These are phyloP conservation scores for Conomelus anceps DNA, from an alignment of 2,888 invertebrate species.

Conservation along the genomic window DNA sequence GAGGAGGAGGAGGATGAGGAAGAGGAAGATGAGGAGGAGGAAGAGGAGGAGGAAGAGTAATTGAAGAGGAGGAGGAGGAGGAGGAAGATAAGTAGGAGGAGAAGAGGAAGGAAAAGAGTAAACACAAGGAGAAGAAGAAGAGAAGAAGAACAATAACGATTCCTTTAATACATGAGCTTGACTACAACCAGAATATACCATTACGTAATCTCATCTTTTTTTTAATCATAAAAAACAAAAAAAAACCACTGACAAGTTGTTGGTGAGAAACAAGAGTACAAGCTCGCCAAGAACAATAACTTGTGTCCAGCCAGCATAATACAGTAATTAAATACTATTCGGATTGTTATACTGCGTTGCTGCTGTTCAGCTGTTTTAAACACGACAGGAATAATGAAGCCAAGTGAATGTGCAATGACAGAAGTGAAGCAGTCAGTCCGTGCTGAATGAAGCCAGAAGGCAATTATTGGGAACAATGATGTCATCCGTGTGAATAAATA, in stretches of 20 bases:
- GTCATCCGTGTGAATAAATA: background rate
- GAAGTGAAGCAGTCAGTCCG: no score
- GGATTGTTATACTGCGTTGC: background rate
- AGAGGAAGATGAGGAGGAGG: no score
- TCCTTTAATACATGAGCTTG: background rate
- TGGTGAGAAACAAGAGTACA: background rate
- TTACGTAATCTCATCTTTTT: background rate
- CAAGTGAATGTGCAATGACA: background rate
- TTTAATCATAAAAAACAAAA: no score
- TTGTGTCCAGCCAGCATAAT: no score
- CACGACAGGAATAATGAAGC: background rate
- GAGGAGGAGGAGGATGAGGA: no score
- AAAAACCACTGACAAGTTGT: background rate
- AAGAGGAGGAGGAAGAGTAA: no score
- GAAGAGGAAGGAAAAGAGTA: no score
- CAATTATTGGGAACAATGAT: background rate
- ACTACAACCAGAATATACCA: background rate
- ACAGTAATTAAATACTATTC: background rate
- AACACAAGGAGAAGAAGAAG: no score
- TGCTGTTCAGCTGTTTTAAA: background rate
- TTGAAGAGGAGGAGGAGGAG: no score
- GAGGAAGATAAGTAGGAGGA: no score
- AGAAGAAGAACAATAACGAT: no score
- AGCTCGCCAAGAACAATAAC: background rate
- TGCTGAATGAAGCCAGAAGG: background rate